Evolutionary conservation across 2,797 vertebrate species (phyloP).

Genomic region (Gymnoscopelus microlampas): DNA sequence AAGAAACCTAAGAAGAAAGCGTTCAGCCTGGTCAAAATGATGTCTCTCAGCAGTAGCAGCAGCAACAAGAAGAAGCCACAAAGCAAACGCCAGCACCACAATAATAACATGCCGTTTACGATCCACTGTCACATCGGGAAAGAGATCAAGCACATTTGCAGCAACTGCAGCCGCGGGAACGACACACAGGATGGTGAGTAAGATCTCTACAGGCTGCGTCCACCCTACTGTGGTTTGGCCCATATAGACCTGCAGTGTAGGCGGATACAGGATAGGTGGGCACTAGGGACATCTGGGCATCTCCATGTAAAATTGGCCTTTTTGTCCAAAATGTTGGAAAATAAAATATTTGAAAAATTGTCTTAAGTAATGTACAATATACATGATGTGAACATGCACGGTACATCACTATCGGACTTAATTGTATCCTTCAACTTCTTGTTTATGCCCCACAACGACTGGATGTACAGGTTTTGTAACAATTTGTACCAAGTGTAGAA

Average conservation of each 20-base stretch:
- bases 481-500: too few species aligned
- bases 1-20: slow-evolving; percentile 90
- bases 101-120: slow-evolving; percentile 93
- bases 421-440: too few species aligned
- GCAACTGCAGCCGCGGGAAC: slow-evolving; percentile 97
- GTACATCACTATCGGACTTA: too few species aligned
- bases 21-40: slow-evolving; percentile 92
- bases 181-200: slow-evolving; percentile 93
- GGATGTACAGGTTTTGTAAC: too few species aligned
- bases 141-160: slow-evolving; percentile 99
- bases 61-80: slow-evolving; percentile 33
- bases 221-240: slow-evolving; percentile 32
- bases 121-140: slow-evolving; percentile 98
- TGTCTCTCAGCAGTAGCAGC: slow-evolving; percentile 79
- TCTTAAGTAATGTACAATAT: too few species aligned
- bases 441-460: too few species aligned
- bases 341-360: too few species aligned
- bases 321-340: too few species aligned
- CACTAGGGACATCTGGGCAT: too few species aligned
- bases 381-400: too few species aligned
- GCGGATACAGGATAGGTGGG: too few species aligned
- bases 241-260: slow-evolving; percentile 42
- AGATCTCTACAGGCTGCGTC: not conserved
- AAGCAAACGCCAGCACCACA: slow-evolving; percentile 55
- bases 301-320: too few species aligned